Conservation (phyloP, 2,797 vertebrate species). For the Merluccius polli region DNA sequence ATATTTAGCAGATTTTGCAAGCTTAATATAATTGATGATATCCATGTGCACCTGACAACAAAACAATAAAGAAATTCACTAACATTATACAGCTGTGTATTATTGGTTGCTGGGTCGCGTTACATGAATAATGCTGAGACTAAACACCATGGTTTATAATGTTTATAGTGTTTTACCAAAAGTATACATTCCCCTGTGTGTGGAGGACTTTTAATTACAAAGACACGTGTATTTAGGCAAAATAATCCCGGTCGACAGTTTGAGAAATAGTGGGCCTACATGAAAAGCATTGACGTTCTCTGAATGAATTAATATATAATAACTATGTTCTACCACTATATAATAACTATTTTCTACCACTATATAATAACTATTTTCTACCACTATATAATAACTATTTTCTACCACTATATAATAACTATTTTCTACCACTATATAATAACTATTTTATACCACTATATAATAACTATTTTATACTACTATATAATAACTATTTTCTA, state of each 20-base stretch:
- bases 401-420: no score
- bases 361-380: no score
- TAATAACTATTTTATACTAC: no score
- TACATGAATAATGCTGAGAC: not conserved
- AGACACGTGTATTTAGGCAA: not conserved
- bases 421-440: no score
- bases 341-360: no score
- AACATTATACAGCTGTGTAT: constrained; percentile 8
- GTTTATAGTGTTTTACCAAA: not conserved
- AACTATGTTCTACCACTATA: no score
- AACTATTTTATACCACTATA: no score
- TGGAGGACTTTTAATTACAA: not conserved
- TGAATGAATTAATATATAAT: not conserved
- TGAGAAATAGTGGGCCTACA: no score
- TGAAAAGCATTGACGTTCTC: not conserved
- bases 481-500: no score
- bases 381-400: no score
- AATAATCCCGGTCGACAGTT: no score
- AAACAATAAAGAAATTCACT: constrained; percentile 43
- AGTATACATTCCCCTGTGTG: not conserved
- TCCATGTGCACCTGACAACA: constrained; percentile 21
- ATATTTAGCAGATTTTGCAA: not conserved
- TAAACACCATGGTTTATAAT: no score
- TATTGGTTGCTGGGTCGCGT: not conserved
- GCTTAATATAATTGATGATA: not conserved